Conservation (phyloP, 2,888 invertebrate genomes). For the Pemphredon lugubris region DNA sequence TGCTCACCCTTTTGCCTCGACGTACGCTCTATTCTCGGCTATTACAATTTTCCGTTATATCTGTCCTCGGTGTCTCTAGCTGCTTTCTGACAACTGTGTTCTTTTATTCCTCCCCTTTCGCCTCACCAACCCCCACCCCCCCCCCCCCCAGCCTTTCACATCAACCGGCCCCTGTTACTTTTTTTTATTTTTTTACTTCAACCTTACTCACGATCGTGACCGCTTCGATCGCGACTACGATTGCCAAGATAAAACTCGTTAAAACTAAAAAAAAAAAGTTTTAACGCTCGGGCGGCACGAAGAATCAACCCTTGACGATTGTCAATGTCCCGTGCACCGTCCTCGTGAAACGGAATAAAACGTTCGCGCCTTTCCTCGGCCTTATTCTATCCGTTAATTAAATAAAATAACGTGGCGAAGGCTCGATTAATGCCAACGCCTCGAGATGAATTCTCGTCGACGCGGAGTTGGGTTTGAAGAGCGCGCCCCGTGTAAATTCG, state of each 20-base stretch:
- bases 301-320: neutral
- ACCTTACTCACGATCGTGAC: neutral
- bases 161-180: too few relatives aligned
- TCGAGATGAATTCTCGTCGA: constrained; percentile 7
- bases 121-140: constrained; percentile 14
- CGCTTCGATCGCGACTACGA: neutral
- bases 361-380: too few relatives aligned
- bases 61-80: constrained; percentile 22
- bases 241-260: neutral
- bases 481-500: constrained; percentile 11
- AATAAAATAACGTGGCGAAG: too few relatives aligned
- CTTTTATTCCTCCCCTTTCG: constrained; percentile 6
- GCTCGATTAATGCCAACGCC: too few relatives aligned
- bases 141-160: neutral
- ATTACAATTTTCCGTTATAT: constrained; percentile 50
- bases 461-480: neutral
- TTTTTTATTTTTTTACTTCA: neutral
- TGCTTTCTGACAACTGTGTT: constrained; percentile 19
- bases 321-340: too few relatives aligned
- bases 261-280: neutral
- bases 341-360: too few relatives aligned
- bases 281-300: neutral
- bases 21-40: constrained; percentile 56
- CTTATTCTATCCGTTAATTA: too few relatives aligned
- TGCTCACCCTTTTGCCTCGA: constrained; percentile 65